phyloP scores from a whole-genome alignment of 37 sponge, comb jelly and placozoan species.

The Halisarca cf. caerulea region DNA sequence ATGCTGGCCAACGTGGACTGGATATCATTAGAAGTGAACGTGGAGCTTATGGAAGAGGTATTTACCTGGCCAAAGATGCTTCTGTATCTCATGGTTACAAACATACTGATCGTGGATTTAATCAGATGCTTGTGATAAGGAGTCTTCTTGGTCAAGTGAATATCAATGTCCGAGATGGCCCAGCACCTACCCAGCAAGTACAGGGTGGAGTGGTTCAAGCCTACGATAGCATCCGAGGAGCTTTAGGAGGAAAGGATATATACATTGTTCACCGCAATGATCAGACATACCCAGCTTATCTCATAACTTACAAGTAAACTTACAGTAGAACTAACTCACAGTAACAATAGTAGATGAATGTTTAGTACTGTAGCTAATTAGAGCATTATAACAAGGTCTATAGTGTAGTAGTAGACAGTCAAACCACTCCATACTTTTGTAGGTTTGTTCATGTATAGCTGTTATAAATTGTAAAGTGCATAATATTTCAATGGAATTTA shows the following conservation, averaged over 20 bases:
- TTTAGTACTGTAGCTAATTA: too few relatives aligned
- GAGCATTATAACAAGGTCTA: too few relatives aligned
- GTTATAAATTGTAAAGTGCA: too few relatives aligned
- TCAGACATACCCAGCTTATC: constrained; percentile 21
- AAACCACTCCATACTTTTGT: too few relatives aligned
- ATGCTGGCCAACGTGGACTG: constrained; percentile 45
- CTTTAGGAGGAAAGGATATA: not conserved
- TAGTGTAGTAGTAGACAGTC: too few relatives aligned
- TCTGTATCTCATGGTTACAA: constrained; percentile 55
- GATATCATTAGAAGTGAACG: constrained; percentile 43
- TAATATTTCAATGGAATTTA: too few relatives aligned
- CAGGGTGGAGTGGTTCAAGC: not conserved
- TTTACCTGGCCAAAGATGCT: constrained; percentile 69
- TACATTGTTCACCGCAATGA: constrained; percentile 24
- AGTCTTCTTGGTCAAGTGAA: not conserved
- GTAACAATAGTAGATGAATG: too few relatives aligned
- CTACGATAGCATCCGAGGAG: constrained; percentile 12
- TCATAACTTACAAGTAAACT: constrained; percentile 4
- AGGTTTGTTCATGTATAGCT: too few relatives aligned
- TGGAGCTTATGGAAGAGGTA: constrained; percentile 69
- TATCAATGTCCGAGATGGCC: not conserved
- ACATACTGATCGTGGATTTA: not conserved
- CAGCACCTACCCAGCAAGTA: not conserved
- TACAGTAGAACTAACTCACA: too few relatives aligned
- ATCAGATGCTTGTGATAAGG: constrained; percentile 1